Evolutionary conservation across 2,888 invertebrate species (phyloP).

Genomic region (Mythimna loreyi): DNA sequence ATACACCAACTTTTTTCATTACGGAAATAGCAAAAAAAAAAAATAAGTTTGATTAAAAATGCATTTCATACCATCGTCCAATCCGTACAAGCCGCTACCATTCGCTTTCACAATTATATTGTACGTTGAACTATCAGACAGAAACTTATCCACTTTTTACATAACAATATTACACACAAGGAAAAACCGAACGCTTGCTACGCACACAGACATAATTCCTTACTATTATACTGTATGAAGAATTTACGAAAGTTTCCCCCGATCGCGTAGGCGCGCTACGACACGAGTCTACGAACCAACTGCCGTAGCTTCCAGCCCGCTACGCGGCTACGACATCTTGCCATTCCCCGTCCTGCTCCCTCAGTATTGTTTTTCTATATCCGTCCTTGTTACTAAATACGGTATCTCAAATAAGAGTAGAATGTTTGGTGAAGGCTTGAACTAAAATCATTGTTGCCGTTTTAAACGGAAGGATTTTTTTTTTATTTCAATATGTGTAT

Average conservation of each 20-base stretch:
- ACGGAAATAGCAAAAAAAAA: constrained; percentile 13
- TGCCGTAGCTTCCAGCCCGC: constrained; percentile 76
- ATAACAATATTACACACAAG: constrained; percentile 78
- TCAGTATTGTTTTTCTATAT: constrained; percentile 57
- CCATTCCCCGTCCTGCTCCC: constrained; percentile 58
- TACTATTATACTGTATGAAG: constrained; percentile 49
- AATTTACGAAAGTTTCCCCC: constrained; percentile 58
- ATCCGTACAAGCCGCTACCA: constrained; percentile 83
- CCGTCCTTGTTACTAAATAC: constrained; percentile 73
- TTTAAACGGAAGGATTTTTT: constrained; percentile 74
- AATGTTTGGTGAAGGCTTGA: constrained; percentile 83
- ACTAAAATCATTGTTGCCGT: constrained; percentile 83
- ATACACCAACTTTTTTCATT: neutral
- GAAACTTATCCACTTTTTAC: constrained; percentile 89
- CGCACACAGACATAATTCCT: constrained; percentile 73
- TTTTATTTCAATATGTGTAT: constrained; percentile 43
- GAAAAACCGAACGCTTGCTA: constrained; percentile 69
- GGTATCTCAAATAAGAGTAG: constrained; percentile 78
- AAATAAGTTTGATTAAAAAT: constrained; percentile 51
- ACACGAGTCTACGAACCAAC: constrained; percentile 77
- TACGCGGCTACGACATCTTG: constrained; percentile 72
- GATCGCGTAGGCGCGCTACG: constrained; percentile 82
- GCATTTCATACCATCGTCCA: constrained; percentile 82
- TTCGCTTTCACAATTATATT: constrained; percentile 89
- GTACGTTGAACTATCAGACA: constrained; percentile 86